Percentiles rank a stretch among this genome's conserved stretches.
These are phyloP conservation scores for Nyctalus aviator DNA, from an alignment of 2,797 vertebrate species.

Conservation along the genomic window DNA sequence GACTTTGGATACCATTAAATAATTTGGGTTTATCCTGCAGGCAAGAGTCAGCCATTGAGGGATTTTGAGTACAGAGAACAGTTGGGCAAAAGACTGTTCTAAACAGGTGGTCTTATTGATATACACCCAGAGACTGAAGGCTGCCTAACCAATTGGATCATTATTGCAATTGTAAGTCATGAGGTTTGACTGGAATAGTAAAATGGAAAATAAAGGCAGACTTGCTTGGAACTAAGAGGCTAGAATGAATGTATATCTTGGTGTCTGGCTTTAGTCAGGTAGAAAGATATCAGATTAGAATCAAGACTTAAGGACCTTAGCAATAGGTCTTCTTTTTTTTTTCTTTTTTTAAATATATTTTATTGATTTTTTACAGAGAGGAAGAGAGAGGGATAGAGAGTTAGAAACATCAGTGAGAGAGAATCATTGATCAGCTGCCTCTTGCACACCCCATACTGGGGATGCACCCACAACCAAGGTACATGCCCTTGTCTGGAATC, in stretches of 20 bases:
- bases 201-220: neutral
- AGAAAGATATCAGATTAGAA: neutral
- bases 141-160: neutral
- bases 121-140: neutral
- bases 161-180: neutral
- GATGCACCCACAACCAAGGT: too few relatives aligned
- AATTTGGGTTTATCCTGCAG: neutral
- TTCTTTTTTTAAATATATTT: too few relatives aligned
- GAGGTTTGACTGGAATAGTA: neutral
- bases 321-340: neutral
- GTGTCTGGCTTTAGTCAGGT: neutral
- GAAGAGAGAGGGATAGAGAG: too few relatives aligned
- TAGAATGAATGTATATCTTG: neutral
- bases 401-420: too few relatives aligned
- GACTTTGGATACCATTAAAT: neutral
- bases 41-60: neutral
- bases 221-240: neutral
- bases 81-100: neutral
- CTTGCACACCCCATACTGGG: too few relatives aligned
- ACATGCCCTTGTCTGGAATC: too few relatives aligned
- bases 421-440: too few relatives aligned
- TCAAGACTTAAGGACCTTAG: neutral
- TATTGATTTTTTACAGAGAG: too few relatives aligned
- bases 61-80: neutral
- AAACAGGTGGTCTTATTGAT: neutral